Evolutionary conservation across 2,113 vertebrate species (phyloP).

Genomic region (Strix aluco): DNA sequence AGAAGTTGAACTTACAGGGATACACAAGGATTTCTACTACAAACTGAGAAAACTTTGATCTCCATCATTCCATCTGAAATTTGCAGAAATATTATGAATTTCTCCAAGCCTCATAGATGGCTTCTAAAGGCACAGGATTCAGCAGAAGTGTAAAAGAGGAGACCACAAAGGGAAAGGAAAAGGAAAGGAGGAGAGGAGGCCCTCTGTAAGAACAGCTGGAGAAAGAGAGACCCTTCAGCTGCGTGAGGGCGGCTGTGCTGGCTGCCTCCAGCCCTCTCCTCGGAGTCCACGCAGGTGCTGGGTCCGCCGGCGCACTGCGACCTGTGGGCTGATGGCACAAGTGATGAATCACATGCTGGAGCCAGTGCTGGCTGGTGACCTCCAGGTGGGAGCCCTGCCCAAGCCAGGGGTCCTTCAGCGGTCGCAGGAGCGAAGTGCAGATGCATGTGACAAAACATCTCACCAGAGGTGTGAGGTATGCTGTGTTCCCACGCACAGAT

Average conservation of each 20-base stretch:
- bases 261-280: neutral
- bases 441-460: neutral
- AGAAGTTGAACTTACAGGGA: neutral
- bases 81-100: neutral
- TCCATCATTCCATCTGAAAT: neutral
- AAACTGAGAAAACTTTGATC: neutral
- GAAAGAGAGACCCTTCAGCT: neutral
- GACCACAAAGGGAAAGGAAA: neutral
- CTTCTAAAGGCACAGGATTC: neutral
- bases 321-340: neutral
- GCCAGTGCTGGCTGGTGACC: accelerated
- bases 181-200: neutral
- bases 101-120: neutral
- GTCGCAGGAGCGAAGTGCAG: neutral
- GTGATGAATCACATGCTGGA: neutral
- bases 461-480: neutral
- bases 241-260: neutral
- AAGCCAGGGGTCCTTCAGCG: neutral
- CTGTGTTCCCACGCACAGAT: neutral
- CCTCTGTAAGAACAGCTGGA: neutral
- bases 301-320: accelerated
- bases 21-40: neutral
- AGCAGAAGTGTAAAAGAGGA: neutral
- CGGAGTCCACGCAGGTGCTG: accelerated
- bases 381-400: neutral